phyloP scores from a whole-genome alignment of 2,797 vertebrate genomes.

The Macrochelys suwanniensis region DNA sequence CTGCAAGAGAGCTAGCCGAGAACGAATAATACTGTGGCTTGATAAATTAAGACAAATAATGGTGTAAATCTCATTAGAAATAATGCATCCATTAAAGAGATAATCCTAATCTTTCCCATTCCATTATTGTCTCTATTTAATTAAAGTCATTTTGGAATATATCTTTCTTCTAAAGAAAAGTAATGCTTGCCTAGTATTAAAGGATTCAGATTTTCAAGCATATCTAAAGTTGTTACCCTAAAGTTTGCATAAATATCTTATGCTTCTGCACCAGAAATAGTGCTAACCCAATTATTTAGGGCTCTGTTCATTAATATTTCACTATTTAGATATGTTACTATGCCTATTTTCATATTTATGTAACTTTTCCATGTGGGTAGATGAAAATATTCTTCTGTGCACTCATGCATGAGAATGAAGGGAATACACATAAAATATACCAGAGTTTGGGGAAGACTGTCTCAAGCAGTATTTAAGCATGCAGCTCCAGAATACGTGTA shows the following conservation, averaged over 20 bases:
- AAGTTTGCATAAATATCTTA: background rate
- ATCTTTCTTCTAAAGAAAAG: background rate
- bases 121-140: conserved; percentile 30
- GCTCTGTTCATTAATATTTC: conserved; percentile 9
- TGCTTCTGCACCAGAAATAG: background rate
- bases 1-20: background rate
- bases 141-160: conserved; percentile 39
- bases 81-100: conserved; percentile 42
- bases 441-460: background rate
- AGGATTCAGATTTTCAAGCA: background rate
- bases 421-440: background rate
- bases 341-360: conserved; percentile 16
- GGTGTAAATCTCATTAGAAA: conserved; percentile 45
- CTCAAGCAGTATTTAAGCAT: background rate
- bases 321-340: conserved; percentile 24
- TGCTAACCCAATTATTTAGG: conserved; percentile 1
- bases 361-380: background rate
- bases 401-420: background rate
- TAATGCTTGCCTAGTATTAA: background rate
- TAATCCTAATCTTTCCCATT: conserved; percentile 45
- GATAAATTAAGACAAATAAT: conserved; percentile 38
- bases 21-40: background rate
- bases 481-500: background rate
- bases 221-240: background rate
- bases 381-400: background rate